Evolutionary conservation across 2,113 vertebrate species (phyloP).

Genomic region (Sander lucioperca): DNA sequence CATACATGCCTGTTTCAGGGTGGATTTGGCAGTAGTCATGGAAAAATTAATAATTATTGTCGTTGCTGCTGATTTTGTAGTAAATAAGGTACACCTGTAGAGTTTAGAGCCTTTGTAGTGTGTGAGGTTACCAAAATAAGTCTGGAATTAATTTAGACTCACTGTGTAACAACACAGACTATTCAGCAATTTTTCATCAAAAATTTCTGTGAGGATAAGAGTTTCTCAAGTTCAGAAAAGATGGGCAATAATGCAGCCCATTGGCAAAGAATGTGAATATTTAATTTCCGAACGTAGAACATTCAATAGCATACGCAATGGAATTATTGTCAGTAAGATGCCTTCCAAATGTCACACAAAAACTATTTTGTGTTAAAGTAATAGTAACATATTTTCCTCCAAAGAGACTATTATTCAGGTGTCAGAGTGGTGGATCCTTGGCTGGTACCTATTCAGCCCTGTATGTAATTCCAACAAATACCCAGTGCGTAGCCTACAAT

Average conservation of each 20-base stretch:
- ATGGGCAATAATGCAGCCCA: constrained; percentile 19
- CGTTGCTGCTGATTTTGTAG: not conserved
- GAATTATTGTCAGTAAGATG: constrained; percentile 37
- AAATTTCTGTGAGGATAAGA: constrained; percentile 27
- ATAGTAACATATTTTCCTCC: constrained; percentile 67
- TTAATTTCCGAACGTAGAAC: constrained; percentile 48
- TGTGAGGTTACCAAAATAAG: constrained; percentile 16
- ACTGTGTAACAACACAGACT: constrained; percentile 4
- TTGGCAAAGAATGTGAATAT: constrained; percentile 58
- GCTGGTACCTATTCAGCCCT: constrained; percentile 53
- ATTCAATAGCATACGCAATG: constrained; percentile 55
- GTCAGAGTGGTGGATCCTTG: constrained; percentile 68
- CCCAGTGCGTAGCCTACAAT: constrained; percentile 33
- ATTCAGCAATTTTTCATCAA: constrained; percentile 23
- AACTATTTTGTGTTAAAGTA: constrained; percentile 42
- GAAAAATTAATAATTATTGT: not conserved
- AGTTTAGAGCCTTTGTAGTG: constrained; percentile 13
- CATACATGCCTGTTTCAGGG: not conserved
- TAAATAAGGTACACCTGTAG: constrained; percentile 18
- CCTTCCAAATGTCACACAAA: constrained; percentile 61
- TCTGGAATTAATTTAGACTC: constrained; percentile 3
- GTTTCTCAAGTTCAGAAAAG: constrained; percentile 31
- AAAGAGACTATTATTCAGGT: constrained; percentile 61
- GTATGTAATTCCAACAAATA: constrained; percentile 51
- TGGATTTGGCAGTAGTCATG: not conserved